A percentile compares a stretch with the other conserved stretches of the same genome.
Conservation (phyloP, 2,797 vertebrate genomes). For the Hypotaenidia philippensis region DNA sequence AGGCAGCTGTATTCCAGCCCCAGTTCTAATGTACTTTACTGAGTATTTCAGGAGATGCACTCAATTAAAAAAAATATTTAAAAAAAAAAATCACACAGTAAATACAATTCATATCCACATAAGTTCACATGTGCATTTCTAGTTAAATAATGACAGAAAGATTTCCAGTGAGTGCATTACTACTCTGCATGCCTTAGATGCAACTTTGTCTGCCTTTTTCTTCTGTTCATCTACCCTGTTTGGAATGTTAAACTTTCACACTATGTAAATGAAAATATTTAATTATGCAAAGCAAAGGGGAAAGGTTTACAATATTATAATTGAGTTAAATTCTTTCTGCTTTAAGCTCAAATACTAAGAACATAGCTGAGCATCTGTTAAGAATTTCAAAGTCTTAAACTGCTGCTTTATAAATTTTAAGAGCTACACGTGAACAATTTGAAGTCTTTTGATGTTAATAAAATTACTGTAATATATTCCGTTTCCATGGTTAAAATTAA, state of each 20-base stretch:
- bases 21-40: not conserved
- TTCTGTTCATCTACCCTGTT: slow-evolving; percentile 53
- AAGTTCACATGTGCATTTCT: not conserved
- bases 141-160: not conserved
- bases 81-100: not conserved
- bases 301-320: slow-evolving; percentile 64
- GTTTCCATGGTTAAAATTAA: slow-evolving; percentile 52
- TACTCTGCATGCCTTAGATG: slow-evolving; percentile 10
- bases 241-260: slow-evolving; percentile 41
- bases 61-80: not conserved
- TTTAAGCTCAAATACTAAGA: slow-evolving; percentile 50
- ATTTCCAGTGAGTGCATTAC: slow-evolving; percentile 29
- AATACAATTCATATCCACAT: not conserved
- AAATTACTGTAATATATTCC: slow-evolving; percentile 58
- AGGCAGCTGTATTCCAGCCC: not conserved
- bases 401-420: slow-evolving; percentile 58
- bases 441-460: slow-evolving; percentile 70
- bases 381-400: slow-evolving; percentile 68
- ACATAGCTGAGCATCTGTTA: slow-evolving; percentile 41
- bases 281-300: slow-evolving; percentile 64
- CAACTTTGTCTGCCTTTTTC: slow-evolving; percentile 27
- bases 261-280: slow-evolving; percentile 68
- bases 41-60: not conserved
- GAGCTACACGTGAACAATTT: slow-evolving; percentile 53
- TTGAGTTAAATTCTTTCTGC: slow-evolving; percentile 61